Evolutionary conservation across 2,888 invertebrate genomes (phyloP).

Genomic region (Aleiodes leptofemur): DNA sequence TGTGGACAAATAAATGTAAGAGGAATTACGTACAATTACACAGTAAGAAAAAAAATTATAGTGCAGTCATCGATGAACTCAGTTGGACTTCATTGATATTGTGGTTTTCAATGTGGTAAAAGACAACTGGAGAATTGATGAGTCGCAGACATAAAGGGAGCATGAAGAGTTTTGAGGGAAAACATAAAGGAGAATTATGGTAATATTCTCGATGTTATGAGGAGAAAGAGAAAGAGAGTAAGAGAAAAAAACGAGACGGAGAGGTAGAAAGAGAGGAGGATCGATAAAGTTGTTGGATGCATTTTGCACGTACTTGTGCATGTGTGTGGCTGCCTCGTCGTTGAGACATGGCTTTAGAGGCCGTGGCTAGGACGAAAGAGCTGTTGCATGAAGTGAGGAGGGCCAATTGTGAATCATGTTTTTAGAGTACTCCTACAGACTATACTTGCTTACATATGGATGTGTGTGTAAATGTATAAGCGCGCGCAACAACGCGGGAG

Average conservation of each 20-base stretch:
- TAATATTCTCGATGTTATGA: neutral
- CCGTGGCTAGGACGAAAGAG: conserved; percentile 22
- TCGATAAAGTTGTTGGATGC: conserved; percentile 30
- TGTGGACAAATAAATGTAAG: conserved; percentile 2
- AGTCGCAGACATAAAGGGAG: too few species aligned
- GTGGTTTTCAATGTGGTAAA: too few species aligned
- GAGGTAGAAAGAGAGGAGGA: conserved; percentile 4
- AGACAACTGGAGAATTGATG: too few species aligned
- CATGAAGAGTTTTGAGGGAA: neutral
- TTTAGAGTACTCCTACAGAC: conserved; percentile 7
- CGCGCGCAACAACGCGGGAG: conserved; percentile 26
- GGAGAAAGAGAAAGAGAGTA: neutral
- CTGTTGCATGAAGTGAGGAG: conserved; percentile 13
- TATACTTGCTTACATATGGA: conserved; percentile 30
- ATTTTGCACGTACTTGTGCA: neutral
- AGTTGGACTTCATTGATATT: too few species aligned
- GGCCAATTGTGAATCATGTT: conserved; percentile 29
- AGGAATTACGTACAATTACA: neutral
- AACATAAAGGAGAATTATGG: neutral
- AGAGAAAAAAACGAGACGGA: neutral
- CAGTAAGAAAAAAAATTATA: conserved; percentile 12
- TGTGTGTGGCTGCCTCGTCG: conserved; percentile 15
- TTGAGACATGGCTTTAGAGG: conserved; percentile 36
- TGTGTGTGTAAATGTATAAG: conserved; percentile 29
- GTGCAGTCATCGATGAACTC: too few species aligned